Evolutionary conservation across 2,113 vertebrate genomes (phyloP), one percentile per base, ranked within the genome.

Genomic region (Colaptes auratus): DNA sequence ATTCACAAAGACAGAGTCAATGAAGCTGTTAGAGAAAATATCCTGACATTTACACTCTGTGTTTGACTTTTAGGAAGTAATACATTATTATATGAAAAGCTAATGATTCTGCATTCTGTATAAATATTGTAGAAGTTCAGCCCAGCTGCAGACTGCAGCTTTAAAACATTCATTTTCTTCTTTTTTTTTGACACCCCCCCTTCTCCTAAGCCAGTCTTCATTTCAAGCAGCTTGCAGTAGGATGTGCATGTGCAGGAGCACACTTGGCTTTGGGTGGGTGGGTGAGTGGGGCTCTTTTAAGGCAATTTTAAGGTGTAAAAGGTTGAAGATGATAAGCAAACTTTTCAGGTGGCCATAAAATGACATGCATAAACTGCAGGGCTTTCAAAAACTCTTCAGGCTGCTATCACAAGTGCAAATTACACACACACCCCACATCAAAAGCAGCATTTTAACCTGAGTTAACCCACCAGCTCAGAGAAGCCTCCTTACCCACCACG

Each of bases 11-110:
- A 31, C 44, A 48, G 2, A 66, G 89, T 79, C 66, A 95, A 91
- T 77, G 58, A 91, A 92, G 66, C 44, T 83, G 61, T 79, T 86
- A 60, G 31, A 73, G 33, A 52, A 79, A 86, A 94, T 72, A 92
- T 35, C 73, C 79, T 94, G 82, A 86, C 44, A 69, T 94, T 92
- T 92, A 89, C 25, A 9, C 33, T 70, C 36, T 36, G 23, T 46
- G 24, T 48, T 88, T 90, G 74, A 95, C 83, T 94, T 94, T 80
- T 39, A 77, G 73, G 69, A 94, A 83, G 30, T 16, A 85, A 67
- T 48, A 56, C 2, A 3, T 30, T 88, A 78, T 59, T 36, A 74
- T 59, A 73, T 8, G 33, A 90, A 93, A 85, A 92, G 60, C 44
- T 88, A 95, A 86, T 84, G 70, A 91, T 74, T 79, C 59, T 86